Base-by-base conservation (phyloP, 2,888 invertebrate species). In the Spodoptera littoralis region DNA sequence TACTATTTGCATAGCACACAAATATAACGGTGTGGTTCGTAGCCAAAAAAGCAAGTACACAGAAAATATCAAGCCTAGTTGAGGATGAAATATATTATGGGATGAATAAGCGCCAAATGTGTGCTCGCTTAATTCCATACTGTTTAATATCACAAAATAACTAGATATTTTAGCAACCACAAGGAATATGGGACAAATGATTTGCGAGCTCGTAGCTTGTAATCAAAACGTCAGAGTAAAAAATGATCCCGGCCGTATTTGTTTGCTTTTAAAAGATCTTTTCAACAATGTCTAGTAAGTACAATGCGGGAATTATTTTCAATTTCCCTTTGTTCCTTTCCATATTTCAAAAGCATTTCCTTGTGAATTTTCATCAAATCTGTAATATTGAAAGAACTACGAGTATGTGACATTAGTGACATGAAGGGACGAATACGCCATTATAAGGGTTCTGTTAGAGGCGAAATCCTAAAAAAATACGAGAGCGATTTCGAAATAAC, bases 211-310 rank as follows among this genome's bases (percentile, higher is more conserved):
- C 56, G 44, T 72, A 76, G 46, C 65, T 71, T 53, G 56, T 72
- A 68, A 77, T 72, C 71, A 71, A 79, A 67, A 69, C 58, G 64
- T 72, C 79, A 77, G 71, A 71, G 76, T 76, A 72, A 76, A 70
- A 76, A 77, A 76, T 74, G 75, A 63, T 74, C 70, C 59, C 42
- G 41, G 46, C 43, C 52, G 50, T 63, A 67, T 65, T 76, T 74
- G 60, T 74, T 76, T 67, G 36, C 48, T 67, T 70, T 70, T 65
- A 67, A 70, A 76, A 65, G 45, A 61, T 51, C 45, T 62, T 62
- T 62, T 63, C 49, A 60, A 58, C 55, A 41, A 55, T 67, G 54
- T 71, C 68, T 69, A 46, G 60, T 58, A 45, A 52, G 49, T 59
- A 60, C 18, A 50, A 60, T 72, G 51, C 50, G 36, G 27, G 43